Base-by-base conservation (phyloP, 1,140 invertebrate species). In the Littorina saxatilis region DNA sequence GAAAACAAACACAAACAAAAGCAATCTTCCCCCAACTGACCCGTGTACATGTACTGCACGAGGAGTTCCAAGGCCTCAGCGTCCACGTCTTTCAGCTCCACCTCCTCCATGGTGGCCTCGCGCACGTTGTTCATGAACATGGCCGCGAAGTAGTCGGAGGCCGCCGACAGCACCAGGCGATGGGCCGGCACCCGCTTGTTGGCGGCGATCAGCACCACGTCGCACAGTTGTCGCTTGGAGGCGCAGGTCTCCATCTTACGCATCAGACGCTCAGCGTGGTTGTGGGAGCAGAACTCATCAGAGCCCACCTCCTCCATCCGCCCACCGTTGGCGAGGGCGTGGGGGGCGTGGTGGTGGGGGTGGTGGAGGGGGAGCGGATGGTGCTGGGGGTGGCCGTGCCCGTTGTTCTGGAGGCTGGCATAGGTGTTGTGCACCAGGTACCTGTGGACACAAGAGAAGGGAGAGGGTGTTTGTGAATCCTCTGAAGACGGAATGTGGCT, bases 111-210 rank as follows among this genome's bases (percentile, higher is more conserved):
- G 77, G 94, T 95, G n/a, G 97, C 95, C 94, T 98, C 97, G 87
- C 95, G 93, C 76, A 98, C 92, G 83, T 96, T 95, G 85, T 95
- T 96, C 39, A 96, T 98, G 91, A 99, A 99, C 97, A 98, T 98
- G 63, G 97, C 97, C 72, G 96, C 95, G 94, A 99, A 99, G 92
- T 98, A 99, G 93, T 98, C 96, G 87, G 96, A 98, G 68, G 96
- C 96, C 80, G 97, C 96, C 88, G 96, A 96, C 68, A 98, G 94
- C 79, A 98, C 96, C 81, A 98, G 88, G 77, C 95, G 93, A 90
- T 96, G 95, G 39, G 95, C 95, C 37, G 94, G 92, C 80, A 95
- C 94, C 61, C 93, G 92, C 90, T 95, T 95, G 87, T 90, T 92
- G 80, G 93, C 94, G 90, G 88, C 89, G 13, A 88, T 87, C 76